Evolutionary conservation across 1,140 invertebrate species (phyloP).

Genomic region (Macrobrachium nipponense): DNA sequence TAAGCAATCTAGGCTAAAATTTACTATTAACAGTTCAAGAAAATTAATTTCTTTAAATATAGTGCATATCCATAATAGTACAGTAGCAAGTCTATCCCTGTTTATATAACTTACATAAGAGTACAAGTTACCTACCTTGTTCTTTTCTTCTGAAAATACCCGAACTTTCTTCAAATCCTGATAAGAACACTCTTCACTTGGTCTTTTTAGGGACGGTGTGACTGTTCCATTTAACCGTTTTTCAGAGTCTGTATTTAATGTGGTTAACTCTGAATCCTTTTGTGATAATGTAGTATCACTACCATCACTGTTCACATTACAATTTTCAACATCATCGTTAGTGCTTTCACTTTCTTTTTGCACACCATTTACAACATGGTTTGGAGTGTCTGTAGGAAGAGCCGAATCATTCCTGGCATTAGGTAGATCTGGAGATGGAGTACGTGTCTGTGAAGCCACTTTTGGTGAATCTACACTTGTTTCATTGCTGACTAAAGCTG

Average conservation of each 20-base stretch:
- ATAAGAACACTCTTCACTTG: slow-evolving; percentile 3
- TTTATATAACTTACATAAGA: not conserved
- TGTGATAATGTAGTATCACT: not conserved
- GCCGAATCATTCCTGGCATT: not conserved
- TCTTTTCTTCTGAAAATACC: slow-evolving; percentile 6
- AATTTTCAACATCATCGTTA: not conserved
- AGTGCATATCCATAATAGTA: too few species aligned
- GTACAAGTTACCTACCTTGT: slow-evolving; percentile 12
- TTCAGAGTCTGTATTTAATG: not conserved
- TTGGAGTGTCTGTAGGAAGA: not conserved
- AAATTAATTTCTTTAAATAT: too few species aligned
- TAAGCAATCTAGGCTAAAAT: too few species aligned
- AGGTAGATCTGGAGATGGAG: slow-evolving; percentile 5
- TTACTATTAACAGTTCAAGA: too few species aligned
- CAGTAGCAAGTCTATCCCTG: too few species aligned
- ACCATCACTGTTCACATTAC: not conserved
- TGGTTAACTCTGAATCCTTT: not conserved
- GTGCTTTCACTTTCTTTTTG: not conserved
- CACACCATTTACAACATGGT: not conserved
- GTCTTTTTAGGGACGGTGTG: not conserved
- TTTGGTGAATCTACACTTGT: not conserved
- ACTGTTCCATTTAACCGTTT: too few species aligned
- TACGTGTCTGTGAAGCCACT: not conserved
- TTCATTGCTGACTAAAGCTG: not conserved
- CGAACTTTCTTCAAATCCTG: slow-evolving; percentile 33